Evolutionary conservation across 2,113 vertebrate species (phyloP).

Genomic region (Athene cunicularia): DNA sequence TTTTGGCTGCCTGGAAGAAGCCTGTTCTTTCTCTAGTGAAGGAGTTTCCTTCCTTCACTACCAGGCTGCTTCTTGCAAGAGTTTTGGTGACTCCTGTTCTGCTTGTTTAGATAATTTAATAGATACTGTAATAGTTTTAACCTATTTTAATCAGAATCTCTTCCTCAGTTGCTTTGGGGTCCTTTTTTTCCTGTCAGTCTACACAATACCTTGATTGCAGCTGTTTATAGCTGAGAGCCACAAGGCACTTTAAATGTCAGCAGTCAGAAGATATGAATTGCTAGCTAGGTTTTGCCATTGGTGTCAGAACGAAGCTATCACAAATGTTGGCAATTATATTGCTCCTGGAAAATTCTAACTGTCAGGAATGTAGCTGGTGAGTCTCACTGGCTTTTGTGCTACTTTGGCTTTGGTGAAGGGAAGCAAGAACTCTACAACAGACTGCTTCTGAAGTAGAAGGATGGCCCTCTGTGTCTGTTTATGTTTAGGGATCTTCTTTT

Average conservation of each 20-base stretch:
- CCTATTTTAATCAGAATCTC: not conserved
- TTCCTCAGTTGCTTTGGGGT: not conserved
- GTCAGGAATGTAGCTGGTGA: not conserved
- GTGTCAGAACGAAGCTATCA: not conserved
- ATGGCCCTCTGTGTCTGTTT: not conserved
- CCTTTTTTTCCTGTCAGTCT: not conserved
- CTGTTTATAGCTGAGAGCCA: not conserved
- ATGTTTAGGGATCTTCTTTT: not conserved
- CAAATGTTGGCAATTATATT: not conserved
- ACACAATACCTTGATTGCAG: not conserved
- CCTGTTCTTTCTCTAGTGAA: not conserved
- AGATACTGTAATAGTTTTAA: not conserved
- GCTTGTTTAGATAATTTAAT: not conserved
- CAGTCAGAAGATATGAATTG: not conserved
- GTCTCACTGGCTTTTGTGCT: fast-evolving
- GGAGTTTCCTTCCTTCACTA: not conserved
- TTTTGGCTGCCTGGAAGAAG: not conserved
- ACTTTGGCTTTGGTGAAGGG: not conserved
- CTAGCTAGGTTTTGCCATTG: not conserved
- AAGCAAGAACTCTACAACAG: not conserved
- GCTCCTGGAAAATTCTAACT: not conserved
- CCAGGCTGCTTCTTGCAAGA: not conserved
- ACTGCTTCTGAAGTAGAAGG: not conserved
- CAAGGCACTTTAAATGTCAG: not conserved
- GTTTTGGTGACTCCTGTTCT: not conserved